These are phyloP conservation scores for Pterostichus niger DNA, from an alignment of 2,888 invertebrate species.

Conservation along the genomic window DNA sequence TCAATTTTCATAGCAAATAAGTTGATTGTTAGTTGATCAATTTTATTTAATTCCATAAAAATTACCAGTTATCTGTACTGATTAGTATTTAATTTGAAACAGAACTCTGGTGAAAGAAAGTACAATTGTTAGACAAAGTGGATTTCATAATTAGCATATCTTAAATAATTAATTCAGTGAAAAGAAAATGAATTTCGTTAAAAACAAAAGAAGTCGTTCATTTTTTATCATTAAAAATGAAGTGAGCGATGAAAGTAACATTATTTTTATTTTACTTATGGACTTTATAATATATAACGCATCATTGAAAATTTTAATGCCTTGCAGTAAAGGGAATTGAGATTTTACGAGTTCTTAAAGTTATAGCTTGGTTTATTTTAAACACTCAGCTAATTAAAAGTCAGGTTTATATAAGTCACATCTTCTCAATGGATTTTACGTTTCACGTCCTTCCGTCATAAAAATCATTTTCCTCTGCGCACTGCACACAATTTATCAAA, in stretches of 20 bases:
- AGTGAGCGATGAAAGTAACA: conserved; percentile 4
- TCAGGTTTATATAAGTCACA: conserved; percentile 25
- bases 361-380: conserved; percentile 3
- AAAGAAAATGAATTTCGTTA: conserved; percentile 11
- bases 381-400: conserved; percentile 33
- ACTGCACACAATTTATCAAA: conserved; percentile 62
- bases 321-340: neutral
- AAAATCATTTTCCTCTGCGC: conserved; percentile 57
- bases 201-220: conserved; percentile 7
- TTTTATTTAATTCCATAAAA: too few relatives aligned
- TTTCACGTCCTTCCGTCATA: conserved; percentile 51
- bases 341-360: conserved; percentile 29
- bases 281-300: neutral
- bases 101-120: too few relatives aligned
- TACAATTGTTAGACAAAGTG: too few relatives aligned
- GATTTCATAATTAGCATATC: neutral
- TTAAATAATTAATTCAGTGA: conserved; percentile 14
- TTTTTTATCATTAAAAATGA: conserved; percentile 4
- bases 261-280: conserved; percentile 1
- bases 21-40: too few relatives aligned
- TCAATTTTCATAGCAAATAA: too few relatives aligned
- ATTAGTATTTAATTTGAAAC: too few relatives aligned
- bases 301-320: conserved; percentile 18
- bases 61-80: too few relatives aligned
- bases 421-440: conserved; percentile 30